Evolutionary conservation across 2,888 invertebrate genomes (phyloP).

Genomic region (Heliconius hortense): DNA sequence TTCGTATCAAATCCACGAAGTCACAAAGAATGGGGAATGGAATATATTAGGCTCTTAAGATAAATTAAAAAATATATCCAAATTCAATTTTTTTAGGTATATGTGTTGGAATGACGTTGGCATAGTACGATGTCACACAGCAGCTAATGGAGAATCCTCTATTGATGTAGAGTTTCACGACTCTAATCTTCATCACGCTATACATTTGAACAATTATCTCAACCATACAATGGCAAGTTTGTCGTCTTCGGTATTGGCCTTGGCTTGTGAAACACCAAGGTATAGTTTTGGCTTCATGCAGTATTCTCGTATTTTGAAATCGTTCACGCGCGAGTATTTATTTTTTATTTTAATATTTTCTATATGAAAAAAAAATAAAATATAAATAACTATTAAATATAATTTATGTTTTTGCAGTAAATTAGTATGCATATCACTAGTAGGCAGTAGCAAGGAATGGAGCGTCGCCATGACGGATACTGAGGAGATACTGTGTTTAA

Average conservation of each 20-base stretch:
- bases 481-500: slow-evolving; percentile 87
- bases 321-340: neutral
- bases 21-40: neutral
- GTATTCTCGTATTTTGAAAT: too few species aligned
- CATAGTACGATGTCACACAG: slow-evolving; percentile 91
- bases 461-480: slow-evolving; percentile 87
- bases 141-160: slow-evolving; percentile 86
- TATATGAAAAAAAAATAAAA: neutral
- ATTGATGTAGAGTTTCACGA: slow-evolving; percentile 99
- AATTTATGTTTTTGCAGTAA: slow-evolving; percentile 78
- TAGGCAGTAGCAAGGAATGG: slow-evolving; percentile 94
- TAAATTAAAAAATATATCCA: neutral
- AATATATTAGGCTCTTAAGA: neutral
- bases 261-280: slow-evolving; percentile 88
- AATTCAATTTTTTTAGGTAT: slow-evolving; percentile 66
- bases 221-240: slow-evolving; percentile 94
- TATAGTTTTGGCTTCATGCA: slow-evolving; percentile 45
- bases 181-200: slow-evolving; percentile 91
- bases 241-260: slow-evolving; percentile 88
- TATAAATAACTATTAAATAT: neutral
- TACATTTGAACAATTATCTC: slow-evolving; percentile 93
- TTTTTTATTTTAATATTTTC: neutral
- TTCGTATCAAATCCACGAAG: too few species aligned
- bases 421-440: slow-evolving; percentile 87
- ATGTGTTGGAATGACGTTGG: slow-evolving; percentile 97